Evolutionary conservation across 2,888 invertebrate species (phyloP).

Genomic region (Crocallis elinguaria): DNA sequence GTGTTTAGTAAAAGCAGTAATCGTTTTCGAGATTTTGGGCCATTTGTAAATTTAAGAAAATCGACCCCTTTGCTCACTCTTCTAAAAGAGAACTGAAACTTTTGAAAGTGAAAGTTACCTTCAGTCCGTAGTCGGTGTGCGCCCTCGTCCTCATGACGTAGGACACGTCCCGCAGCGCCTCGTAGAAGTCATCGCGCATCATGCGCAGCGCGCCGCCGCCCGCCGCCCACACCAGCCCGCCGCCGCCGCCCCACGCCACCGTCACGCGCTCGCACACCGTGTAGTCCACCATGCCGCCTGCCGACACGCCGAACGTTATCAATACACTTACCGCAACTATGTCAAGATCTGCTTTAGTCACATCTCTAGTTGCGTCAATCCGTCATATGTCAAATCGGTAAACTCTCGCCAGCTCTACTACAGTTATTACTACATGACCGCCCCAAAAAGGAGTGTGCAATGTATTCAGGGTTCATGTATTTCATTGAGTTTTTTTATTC

Average conservation of each 20-base stretch:
- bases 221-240: conserved; percentile 89
- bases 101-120: too few relatives aligned
- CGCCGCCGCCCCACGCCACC: conserved; percentile 90
- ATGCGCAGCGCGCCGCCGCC: conserved; percentile 77
- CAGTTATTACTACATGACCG: too few relatives aligned
- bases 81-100: too few relatives aligned
- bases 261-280: conserved; percentile 93
- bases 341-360: background rate
- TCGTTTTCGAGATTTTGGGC: too few relatives aligned
- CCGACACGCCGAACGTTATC: background rate
- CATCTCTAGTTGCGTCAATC: background rate
- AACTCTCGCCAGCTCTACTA: too few relatives aligned
- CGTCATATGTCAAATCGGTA: too few relatives aligned
- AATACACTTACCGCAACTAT: background rate
- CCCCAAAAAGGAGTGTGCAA: too few relatives aligned
- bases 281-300: conserved; percentile 88
- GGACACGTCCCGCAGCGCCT: conserved; percentile 88
- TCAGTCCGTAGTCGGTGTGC: conserved; percentile 90
- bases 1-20: too few relatives aligned
- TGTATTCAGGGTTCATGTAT: too few relatives aligned
- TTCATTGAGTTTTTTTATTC: too few relatives aligned
- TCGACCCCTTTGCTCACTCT: too few relatives aligned
- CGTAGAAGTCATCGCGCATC: conserved; percentile 71
- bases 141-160: conserved; percentile 89
- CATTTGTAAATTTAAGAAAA: too few relatives aligned